These are phyloP conservation scores for Argyrosomus regius DNA, from an alignment of 2,797 vertebrate species.

Conservation along the genomic window DNA sequence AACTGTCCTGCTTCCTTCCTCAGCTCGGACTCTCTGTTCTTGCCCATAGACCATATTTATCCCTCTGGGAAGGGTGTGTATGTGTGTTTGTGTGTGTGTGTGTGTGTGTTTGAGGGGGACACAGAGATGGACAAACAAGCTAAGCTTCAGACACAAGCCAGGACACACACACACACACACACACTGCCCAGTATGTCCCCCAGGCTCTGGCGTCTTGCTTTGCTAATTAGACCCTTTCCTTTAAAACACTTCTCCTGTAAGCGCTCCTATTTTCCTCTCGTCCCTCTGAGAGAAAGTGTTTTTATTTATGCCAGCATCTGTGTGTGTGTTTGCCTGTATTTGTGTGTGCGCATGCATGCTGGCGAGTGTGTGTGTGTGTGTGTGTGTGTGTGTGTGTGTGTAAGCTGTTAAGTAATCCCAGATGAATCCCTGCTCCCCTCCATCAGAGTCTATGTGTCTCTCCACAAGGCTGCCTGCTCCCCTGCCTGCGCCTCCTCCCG, in stretches of 20 bases:
- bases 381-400: conserved; percentile 59
- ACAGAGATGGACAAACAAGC: conserved; percentile 69
- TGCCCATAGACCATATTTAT: conserved; percentile 62
- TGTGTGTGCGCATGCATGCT: conserved; percentile 18
- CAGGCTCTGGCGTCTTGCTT: conserved; percentile 82
- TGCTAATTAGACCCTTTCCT: conserved; percentile 88
- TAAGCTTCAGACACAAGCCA: conserved; percentile 62
- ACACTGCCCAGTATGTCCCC: conserved; percentile 64
- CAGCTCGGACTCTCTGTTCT: conserved; percentile 45
- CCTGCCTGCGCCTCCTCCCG: conserved; percentile 53
- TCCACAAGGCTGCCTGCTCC: conserved; percentile 70
- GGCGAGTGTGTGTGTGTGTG: conserved; percentile 59
- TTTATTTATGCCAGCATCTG: conserved; percentile 84
- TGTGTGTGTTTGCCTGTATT: conserved; percentile 50
- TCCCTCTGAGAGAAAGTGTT: conserved; percentile 85
- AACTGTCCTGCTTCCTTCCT: conserved; percentile 63
- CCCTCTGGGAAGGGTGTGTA: conserved; percentile 36
- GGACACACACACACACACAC: conserved; percentile 46
- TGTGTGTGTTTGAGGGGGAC: conserved; percentile 22
- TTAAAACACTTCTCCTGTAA: conserved; percentile 85
- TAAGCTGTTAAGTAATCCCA: conserved; percentile 86
- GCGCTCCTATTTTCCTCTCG: conserved; percentile 81
- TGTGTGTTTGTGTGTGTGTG: conserved; percentile 33
- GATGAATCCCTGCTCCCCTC: conserved; percentile 81
- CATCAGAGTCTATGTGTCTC: conserved; percentile 78